Evolutionary conservation across 2,797 vertebrate species (phyloP), one percentile per base, ranked within the genome.

Genomic region (Tokudaia muenninki): DNA sequence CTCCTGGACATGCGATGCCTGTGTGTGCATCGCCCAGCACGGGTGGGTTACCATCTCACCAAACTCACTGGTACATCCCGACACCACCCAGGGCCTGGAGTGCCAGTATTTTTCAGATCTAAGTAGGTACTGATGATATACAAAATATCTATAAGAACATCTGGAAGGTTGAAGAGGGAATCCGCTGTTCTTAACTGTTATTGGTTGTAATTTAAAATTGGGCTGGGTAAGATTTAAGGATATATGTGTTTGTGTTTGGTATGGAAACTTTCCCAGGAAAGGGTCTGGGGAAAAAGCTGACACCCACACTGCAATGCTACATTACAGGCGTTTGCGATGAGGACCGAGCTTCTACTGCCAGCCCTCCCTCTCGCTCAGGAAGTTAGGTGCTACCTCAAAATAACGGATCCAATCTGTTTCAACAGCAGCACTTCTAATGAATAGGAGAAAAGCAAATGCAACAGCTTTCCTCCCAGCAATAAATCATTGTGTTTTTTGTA

Each of bases 251-350:
- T 94, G 55, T 47, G 37, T 98, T 92, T 97, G 79, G 75, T 97
- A 84, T 74, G 83, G 94, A 98, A 96, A 97, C 90, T 97, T 97
- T 98, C 96, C 96, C 94, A 90, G 90, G 84, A 88, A 98, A 95
- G 96, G 90, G 96, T 61, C 72, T 94, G 67, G 87, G 97, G 87
- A 86, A 86, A 10, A 97, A 79, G 77, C 93, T 47, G 97, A 94
- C 97, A 97, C 97, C 91, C 78, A 97, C 97, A 94, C 90, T 98
- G 96, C 97, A 95, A 21, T 87, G 92, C 95, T 89, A 94, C 63
- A 47, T 96, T 96, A 84, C 87, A 95, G 93, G 97, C 97, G 93
- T 94, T 59, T 63, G 94, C 97, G 87, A 41, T 2, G 59, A n/a
- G 57, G 96, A 55, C 90, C 95, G 86, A 92, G 87, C n/a, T 65